These are phyloP conservation scores for Laspeyria flexula DNA, from an alignment of 2,888 invertebrate species.

Conservation along the genomic window DNA sequence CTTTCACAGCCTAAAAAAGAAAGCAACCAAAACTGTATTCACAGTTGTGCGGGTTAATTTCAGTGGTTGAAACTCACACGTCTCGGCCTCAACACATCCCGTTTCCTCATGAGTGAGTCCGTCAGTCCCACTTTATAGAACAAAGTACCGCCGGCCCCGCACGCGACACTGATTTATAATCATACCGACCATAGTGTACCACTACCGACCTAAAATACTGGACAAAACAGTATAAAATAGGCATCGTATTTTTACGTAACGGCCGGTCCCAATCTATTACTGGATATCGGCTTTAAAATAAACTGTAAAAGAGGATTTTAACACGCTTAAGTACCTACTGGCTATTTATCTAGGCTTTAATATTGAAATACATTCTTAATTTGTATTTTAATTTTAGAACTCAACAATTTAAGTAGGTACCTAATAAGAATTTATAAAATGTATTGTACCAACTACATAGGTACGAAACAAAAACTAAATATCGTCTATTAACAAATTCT, in stretches of 20 bases:
- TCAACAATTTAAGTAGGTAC: no score
- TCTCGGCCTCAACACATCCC: background rate
- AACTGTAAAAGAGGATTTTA: background rate
- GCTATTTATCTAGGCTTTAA: no score
- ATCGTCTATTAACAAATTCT: no score
- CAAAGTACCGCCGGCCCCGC: slow-evolving; percentile 14
- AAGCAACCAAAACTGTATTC: background rate
- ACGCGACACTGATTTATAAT: slow-evolving; percentile 4
- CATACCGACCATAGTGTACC: slow-evolving; percentile 4
- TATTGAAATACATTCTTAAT: no score
- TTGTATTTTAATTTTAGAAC: no score
- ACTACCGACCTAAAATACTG: background rate
- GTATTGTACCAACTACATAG: no score
- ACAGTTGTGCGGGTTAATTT: background rate
- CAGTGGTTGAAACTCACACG: background rate
- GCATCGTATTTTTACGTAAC: background rate
- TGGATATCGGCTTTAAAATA: background rate
- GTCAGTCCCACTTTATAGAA: slow-evolving; percentile 12
- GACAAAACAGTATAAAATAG: background rate
- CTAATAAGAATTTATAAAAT: no score
- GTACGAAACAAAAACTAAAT: no score
- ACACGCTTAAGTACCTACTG: no score
- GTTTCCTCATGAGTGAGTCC: slow-evolving; percentile 14
- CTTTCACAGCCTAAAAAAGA: background rate
- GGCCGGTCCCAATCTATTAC: background rate